Conservation (phyloP, 2,113 vertebrate species). For the Bettongia penicillata region DNA sequence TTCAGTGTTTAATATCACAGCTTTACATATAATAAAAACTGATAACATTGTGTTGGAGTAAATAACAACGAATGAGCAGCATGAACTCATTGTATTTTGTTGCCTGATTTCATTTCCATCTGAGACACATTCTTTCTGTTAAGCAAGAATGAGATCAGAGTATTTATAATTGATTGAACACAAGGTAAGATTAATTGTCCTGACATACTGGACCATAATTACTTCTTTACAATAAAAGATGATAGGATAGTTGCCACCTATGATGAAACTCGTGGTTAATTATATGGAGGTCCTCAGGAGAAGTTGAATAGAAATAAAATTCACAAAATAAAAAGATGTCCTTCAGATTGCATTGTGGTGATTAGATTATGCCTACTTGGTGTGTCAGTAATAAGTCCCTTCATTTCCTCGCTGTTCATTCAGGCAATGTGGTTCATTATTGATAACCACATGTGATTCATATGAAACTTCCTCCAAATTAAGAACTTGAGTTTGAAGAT, state of each 20-base stretch:
- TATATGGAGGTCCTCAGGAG: conserved; percentile 7
- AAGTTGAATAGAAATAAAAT: background rate
- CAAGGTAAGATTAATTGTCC: background rate
- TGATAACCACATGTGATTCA: background rate
- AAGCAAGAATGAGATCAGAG: background rate
- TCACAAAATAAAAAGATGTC: conserved; percentile 3
- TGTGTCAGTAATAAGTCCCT: background rate
- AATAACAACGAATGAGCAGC: conserved; percentile 47
- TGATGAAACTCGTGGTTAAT: conserved; percentile 6
- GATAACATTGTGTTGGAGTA: conserved; percentile 37
- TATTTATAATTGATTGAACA: conserved; percentile 6
- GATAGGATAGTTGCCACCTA: background rate
- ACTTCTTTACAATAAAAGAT: conserved; percentile 47
- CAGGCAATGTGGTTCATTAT: background rate
- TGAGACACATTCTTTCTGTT: background rate
- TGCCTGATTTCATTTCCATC: conserved; percentile 12
- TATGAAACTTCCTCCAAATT: background rate
- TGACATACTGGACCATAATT: background rate
- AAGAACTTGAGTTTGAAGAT: background rate
- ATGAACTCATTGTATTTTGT: conserved; percentile 46
- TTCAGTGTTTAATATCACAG: conserved; percentile 42
- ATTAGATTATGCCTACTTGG: background rate
- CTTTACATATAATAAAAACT: conserved; percentile 29
- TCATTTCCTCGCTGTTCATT: conserved; percentile 11
- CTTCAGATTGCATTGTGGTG: background rate